These are phyloP conservation scores for Dendroctonus ponderosae DNA, from an alignment of 1,140 invertebrate species.

Conservation along the genomic window DNA sequence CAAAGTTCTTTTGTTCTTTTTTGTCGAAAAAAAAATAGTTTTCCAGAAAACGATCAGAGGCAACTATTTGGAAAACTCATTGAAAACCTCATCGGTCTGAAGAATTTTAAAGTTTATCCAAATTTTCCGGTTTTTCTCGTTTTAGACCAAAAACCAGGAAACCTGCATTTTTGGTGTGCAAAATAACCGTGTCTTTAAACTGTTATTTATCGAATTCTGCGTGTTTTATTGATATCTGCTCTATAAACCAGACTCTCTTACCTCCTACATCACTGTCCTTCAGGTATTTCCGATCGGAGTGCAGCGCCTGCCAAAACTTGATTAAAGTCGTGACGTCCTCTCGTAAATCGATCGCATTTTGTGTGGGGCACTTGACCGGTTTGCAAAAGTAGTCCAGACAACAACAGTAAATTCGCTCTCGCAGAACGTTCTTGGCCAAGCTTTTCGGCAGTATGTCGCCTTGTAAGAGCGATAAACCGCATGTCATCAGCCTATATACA, in stretches of 20 bases:
- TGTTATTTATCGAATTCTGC: too few species aligned
- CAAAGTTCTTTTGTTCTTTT: too few species aligned
- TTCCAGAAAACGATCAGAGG: too few species aligned
- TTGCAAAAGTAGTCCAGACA: conserved; percentile 95
- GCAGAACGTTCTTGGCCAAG: conserved; percentile 86
- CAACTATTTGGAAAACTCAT: too few species aligned
- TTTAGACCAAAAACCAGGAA: too few species aligned
- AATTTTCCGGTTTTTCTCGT: too few species aligned
- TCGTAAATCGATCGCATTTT: conserved; percentile 69
- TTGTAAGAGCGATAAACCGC: conserved; percentile 90
- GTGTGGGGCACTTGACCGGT: conserved; percentile 79
- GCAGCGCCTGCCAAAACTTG: conserved; percentile 94
- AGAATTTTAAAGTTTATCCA: too few species aligned
- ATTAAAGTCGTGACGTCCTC: conserved; percentile 91
- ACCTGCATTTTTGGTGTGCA: too few species aligned
- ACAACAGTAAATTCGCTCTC: conserved; percentile 91
- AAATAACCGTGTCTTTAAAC: too few species aligned
- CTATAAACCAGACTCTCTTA: conserved; percentile 33
- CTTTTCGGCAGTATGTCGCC: conserved; percentile 85
- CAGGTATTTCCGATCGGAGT: conserved; percentile 96
- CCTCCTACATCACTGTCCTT: conserved; percentile 70
- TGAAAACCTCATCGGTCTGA: too few species aligned
- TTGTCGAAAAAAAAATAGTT: too few species aligned
- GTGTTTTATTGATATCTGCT: too few species aligned
- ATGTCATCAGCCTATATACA: conserved; percentile 82